A percentile compares a stretch with the other conserved stretches of the same genome.
These are phyloP conservation scores for Neoarius graeffei DNA, from an alignment of 2,113 vertebrate genomes.

Conservation along the genomic window DNA sequence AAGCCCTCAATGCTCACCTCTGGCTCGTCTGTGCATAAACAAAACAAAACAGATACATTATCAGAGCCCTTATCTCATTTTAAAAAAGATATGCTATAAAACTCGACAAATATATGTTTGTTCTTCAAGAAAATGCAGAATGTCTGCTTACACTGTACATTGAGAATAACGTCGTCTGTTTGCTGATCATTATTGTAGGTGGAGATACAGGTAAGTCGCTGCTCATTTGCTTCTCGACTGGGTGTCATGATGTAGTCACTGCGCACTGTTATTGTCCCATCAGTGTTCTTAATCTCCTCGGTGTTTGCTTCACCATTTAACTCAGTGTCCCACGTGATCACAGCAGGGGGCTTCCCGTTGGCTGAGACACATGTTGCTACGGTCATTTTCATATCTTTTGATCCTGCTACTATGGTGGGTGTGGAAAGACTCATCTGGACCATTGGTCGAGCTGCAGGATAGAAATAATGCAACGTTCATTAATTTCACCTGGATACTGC, in stretches of 20 bases:
- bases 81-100: neutral
- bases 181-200: constrained; percentile 86
- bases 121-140: neutral
- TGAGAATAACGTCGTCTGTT: constrained; percentile 86
- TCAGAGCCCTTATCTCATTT: neutral
- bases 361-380: constrained; percentile 90
- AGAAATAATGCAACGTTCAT: neutral
- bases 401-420: constrained; percentile 80
- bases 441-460: constrained; percentile 82
- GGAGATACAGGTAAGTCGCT: constrained; percentile 86
- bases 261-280: constrained; percentile 89
- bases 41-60: neutral
- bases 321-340: constrained; percentile 87
- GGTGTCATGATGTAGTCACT: constrained; percentile 90
- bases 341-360: constrained; percentile 84
- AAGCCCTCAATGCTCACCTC: constrained; percentile 92
- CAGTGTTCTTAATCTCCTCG: constrained; percentile 84
- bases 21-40: constrained; percentile 81
- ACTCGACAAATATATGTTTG: neutral
- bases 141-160: constrained; percentile 85
- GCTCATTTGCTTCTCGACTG: constrained; percentile 83
- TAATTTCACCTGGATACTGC: neutral
- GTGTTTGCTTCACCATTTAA: constrained; percentile 85
- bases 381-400: constrained; percentile 82
- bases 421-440: constrained; percentile 85